Evolutionary conservation across 2,113 vertebrate genomes (phyloP), one percentile per base, ranked within the genome.

Genomic region (Caloenas nicobarica): DNA sequence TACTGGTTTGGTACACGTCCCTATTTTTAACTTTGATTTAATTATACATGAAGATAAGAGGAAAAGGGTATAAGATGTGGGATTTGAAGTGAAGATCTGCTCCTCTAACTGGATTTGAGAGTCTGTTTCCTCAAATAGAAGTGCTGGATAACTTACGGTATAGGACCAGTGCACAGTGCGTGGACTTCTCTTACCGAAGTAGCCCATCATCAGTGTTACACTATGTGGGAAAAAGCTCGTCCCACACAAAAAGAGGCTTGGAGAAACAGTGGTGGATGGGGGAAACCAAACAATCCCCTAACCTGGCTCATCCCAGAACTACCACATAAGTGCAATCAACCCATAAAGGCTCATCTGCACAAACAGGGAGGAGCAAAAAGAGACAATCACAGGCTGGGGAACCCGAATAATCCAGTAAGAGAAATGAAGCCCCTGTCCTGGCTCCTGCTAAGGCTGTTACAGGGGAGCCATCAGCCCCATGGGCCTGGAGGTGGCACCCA

Each of bases 21-120:
- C 61, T 89, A 26, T 70, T 93, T 95, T 82, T 91, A 91, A 66
- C 36, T 31, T 72, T 68, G 78, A 62, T 85, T 76, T 57, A 85
- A 72, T 68, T 89, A 71, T 68, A 66, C 3, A 8, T 33, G 53
- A 85, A 91, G 65, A 58, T 33, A 74, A 60, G 60, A 85, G 18
- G 76, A 51, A 89, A 90, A 71, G 16, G 36, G 57, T 82, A 57
- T 38, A 51, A 54, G 29, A 28, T 13, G 14, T 21, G 36, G 77
- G 44, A 53, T 81, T 24, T 64, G 61, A 60, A 88, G 79, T 44
- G 62, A 76, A 94, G 57, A 71, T 60, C 61, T 89, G 40, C 24
- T 60, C 18, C 61, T 72, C 53, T 86, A 54, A 44, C n/a, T 44
- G 72, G 38, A 83, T 91, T 57, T 64, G 12, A 81, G 53, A 68